Evolutionary conservation across 2,797 vertebrate genomes (phyloP).

Genomic region (Sebastes trivittatus): DNA sequence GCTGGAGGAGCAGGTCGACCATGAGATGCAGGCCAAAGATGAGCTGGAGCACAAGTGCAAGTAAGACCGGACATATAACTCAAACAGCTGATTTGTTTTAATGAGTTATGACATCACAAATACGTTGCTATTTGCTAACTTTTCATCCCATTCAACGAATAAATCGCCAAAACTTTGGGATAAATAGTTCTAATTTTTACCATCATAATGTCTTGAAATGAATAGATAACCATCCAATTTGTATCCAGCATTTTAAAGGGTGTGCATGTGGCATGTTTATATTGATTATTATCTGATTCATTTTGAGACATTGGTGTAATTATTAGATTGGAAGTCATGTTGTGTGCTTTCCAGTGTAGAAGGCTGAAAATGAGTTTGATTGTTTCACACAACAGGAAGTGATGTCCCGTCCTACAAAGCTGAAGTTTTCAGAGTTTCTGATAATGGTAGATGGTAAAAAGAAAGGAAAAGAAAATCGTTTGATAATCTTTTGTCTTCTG

Average conservation of each 20-base stretch:
- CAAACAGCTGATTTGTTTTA: too few relatives aligned
- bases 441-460: neutral
- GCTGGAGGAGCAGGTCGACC: conserved; percentile 90
- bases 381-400: neutral
- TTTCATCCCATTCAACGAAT: neutral
- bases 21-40: conserved; percentile 94
- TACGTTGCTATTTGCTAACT: neutral
- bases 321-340: neutral
- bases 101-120: neutral
- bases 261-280: neutral
- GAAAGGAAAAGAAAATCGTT: neutral
- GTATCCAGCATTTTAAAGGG: neutral
- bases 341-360: neutral
- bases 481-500: neutral
- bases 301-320: neutral
- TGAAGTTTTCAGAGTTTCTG: neutral
- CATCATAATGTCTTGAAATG: neutral
- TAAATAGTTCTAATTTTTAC: neutral
- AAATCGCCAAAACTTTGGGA: neutral
- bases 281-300: neutral
- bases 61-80: conserved; percentile 73
- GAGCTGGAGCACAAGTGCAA: conserved; percentile 94
- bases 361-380: neutral
- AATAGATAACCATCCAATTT: neutral
- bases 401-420: neutral